A percentile compares a stretch with the other conserved stretches of the same genome.
These are phyloP conservation scores for Microctenopoma lineatum DNA, from an alignment of 2,797 vertebrate genomes.

Conservation along the genomic window DNA sequence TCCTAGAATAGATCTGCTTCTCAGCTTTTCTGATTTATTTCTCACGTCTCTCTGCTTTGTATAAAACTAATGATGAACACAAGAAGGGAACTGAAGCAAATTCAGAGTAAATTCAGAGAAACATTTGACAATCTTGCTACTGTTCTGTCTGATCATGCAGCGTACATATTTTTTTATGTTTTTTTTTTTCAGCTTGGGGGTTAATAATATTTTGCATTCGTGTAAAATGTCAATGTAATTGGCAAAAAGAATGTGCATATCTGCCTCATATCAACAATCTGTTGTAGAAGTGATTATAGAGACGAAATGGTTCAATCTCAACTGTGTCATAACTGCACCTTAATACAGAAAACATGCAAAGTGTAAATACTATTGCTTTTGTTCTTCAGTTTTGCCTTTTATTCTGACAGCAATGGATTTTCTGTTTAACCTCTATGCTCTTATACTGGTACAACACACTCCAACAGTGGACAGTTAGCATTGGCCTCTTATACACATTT, in stretches of 20 bases:
- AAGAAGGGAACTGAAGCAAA: constrained; percentile 63
- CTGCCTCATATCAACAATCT: constrained; percentile 39
- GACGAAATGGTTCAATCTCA: constrained; percentile 45
- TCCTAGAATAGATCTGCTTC: not conserved
- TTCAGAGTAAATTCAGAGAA: constrained; percentile 29
- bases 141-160: constrained; percentile 33
- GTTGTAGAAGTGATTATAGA: constrained; percentile 45
- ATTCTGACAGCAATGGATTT: constrained; percentile 37
- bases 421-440: constrained; percentile 52
- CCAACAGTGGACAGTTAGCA: constrained; percentile 40
- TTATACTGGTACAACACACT: constrained; percentile 69
- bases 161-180: constrained; percentile 31
- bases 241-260: constrained; percentile 59
- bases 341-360: constrained; percentile 35
- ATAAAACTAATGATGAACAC: constrained; percentile 33
- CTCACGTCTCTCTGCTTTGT: constrained; percentile 24
- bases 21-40: constrained; percentile 10
- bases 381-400: constrained; percentile 50
- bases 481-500: constrained; percentile 36
- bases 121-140: constrained; percentile 53
- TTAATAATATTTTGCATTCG: constrained; percentile 25
- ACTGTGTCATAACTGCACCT: constrained; percentile 43
- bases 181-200: constrained; percentile 10
- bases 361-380: constrained; percentile 45
- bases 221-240: constrained; percentile 51